phyloP scores from a whole-genome alignment of 2,113 vertebrate species.

The Ia io region DNA sequence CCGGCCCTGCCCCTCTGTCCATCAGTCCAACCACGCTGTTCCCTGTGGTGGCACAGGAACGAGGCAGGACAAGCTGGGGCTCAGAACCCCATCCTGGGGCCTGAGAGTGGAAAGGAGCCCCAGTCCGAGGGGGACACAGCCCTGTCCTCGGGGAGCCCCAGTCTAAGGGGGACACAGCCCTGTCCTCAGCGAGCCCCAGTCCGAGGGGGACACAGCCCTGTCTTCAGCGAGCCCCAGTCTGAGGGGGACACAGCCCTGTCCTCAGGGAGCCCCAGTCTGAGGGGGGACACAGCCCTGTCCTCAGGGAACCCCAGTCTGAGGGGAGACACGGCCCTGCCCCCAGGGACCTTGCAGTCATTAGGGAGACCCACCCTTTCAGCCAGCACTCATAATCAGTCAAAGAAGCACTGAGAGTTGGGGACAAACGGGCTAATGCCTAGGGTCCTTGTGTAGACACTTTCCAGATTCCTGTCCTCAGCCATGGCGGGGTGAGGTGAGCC shows the following conservation, averaged over 20 bases:
- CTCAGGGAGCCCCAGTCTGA: not conserved
- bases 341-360: not conserved
- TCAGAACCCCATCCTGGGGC: not conserved
- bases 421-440: not conserved
- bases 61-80: not conserved
- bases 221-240: not conserved
- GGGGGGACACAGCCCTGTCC: too few relatives aligned
- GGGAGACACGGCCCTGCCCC: too few relatives aligned
- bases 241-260: too few relatives aligned
- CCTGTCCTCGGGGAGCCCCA: too few relatives aligned
- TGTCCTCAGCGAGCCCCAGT: too few relatives aligned
- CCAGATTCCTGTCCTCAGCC: not conserved
- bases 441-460: rapidly evolving
- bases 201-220: too few relatives aligned
- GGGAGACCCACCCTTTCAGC: too few relatives aligned
- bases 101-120: not conserved
- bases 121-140: too few relatives aligned
- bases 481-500: not conserved
- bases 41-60: not conserved
- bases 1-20: not conserved
- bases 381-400: not conserved
- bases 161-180: too few relatives aligned
- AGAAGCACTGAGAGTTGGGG: rapidly evolving
- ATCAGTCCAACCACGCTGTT: not conserved
- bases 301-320: too few relatives aligned